Percentiles rank a stretch among this genome's conserved stretches.
phyloP scores from a whole-genome alignment of 1,140 invertebrate species.

The Drosophila murphyi region DNA sequence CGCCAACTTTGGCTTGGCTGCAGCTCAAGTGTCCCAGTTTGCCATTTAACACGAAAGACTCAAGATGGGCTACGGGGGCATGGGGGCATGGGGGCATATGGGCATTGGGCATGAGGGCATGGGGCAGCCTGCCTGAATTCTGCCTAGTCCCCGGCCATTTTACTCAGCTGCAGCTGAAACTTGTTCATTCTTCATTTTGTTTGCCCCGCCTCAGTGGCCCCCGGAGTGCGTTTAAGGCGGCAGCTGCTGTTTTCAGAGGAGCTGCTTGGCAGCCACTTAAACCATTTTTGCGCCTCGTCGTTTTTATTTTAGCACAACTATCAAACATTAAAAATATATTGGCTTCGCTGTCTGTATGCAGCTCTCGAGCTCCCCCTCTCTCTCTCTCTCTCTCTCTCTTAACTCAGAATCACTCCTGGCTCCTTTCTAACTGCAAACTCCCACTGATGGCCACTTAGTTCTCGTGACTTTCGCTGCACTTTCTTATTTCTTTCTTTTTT shows the following conservation, averaged over 20 bases:
- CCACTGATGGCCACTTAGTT: slow-evolving; percentile 73
- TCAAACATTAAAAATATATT: slow-evolving; percentile 83
- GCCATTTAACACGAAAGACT: slow-evolving; percentile 66
- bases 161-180: slow-evolving; percentile 47
- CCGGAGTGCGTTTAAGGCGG: slow-evolving; percentile 71
- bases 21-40: slow-evolving; percentile 82
- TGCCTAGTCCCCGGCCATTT: slow-evolving; percentile 38
- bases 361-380: background rate
- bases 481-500: slow-evolving; percentile 39
- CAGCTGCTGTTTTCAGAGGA: slow-evolving; percentile 1
- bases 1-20: slow-evolving; percentile 72
- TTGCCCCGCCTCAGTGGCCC: slow-evolving; percentile 58
- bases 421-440: slow-evolving; percentile 7
- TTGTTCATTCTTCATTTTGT: slow-evolving; percentile 75
- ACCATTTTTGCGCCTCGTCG: slow-evolving; percentile 60
- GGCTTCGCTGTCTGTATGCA: slow-evolving; percentile 52
- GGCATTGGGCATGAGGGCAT: background rate
- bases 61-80: background rate
- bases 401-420: background rate
- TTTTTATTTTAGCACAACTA: slow-evolving; percentile 78
- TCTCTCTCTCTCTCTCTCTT: no score
- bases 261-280: slow-evolving; percentile 65
- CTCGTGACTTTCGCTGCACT: slow-evolving; percentile 66
- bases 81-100: no score
- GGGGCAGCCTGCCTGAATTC: slow-evolving; percentile 1